Evolutionary conservation across 2,888 invertebrate species (phyloP).

Genomic region (Venustoraphidia nigricollis): DNA sequence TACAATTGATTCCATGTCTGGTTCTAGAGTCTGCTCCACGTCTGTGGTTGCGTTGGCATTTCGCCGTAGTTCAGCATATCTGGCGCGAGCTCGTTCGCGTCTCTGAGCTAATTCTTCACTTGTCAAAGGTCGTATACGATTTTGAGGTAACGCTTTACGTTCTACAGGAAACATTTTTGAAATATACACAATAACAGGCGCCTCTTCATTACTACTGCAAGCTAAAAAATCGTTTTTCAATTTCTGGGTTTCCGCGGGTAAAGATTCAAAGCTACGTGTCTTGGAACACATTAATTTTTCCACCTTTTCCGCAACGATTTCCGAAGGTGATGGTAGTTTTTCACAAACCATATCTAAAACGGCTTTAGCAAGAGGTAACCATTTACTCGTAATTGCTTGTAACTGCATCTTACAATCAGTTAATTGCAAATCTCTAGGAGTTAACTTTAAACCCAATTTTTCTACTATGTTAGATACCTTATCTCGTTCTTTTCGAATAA

Average conservation of each 20-base stretch:
- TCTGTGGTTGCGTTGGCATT: slow-evolving; percentile 19
- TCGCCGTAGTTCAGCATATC: slow-evolving; percentile 38
- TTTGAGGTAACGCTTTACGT: slow-evolving; percentile 57
- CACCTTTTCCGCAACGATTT: slow-evolving; percentile 59
- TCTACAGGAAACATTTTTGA: slow-evolving; percentile 88
- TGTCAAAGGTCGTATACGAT: slow-evolving; percentile 62
- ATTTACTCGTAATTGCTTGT: slow-evolving; percentile 69
- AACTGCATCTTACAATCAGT: slow-evolving; percentile 65
- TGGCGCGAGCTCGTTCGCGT: slow-evolving; percentile 47
- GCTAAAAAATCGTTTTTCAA: slow-evolving; percentile 52
- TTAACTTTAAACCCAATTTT: slow-evolving; percentile 60
- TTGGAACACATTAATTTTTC: slow-evolving; percentile 68
- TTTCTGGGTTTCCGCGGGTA: slow-evolving; percentile 51
- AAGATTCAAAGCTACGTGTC: slow-evolving; percentile 47
- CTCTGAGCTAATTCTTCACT: slow-evolving; percentile 54
- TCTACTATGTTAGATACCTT: slow-evolving; percentile 54
- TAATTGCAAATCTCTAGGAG: slow-evolving; percentile 60
- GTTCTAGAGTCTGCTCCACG: slow-evolving; percentile 3
- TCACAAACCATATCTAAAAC: slow-evolving; percentile 70
- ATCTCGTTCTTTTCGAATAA: slow-evolving; percentile 57
- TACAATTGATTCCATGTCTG: neutral
- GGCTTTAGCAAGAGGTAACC: slow-evolving; percentile 74
- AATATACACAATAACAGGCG: slow-evolving; percentile 55
- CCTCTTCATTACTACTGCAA: slow-evolving; percentile 47
- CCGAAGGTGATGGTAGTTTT: slow-evolving; percentile 68